Evolutionary conservation across 1,140 invertebrate species (phyloP), one percentile per base, ranked within the genome.

Genomic region (Zophobas atratus): DNA sequence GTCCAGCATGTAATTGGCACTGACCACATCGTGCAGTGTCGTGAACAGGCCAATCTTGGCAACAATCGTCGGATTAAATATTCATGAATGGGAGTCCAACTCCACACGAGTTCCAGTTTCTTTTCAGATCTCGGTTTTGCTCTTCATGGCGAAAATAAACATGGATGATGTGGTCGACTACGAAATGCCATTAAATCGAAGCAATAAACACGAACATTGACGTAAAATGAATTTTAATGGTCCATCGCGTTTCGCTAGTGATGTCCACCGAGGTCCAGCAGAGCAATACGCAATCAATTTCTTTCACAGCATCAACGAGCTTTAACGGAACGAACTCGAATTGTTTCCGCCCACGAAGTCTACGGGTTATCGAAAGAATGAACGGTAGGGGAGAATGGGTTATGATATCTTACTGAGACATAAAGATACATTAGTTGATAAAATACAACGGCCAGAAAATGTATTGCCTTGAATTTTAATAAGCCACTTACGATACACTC

Each of bases 21-120:
- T 49, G 57, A 55, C 63, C 57, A 75, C 56, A 75, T 43, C n/a
- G 74, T 63, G 41, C 55, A 63, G 56, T 75, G 74, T 75, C 74
- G 74, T 75, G 74, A 75, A 75, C 63, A 57, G 56, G n/a, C 39
- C 74, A 75, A 75, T 75, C 74, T 75, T 63, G 39, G 38, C 74
- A 63, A 75, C 74, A 75, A 75, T 75, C 74, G 55, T 49, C 49
- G 63, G 63, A 75, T 75, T 75, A 75, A 75, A 75, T 75, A 75
- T 75, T 75, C 74, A 75, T 75, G 74, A 75, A 75, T 75, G 55
- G 55, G 63, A 39, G 41, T 48, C 57, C 74, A 75, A 39, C 56
- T 48, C 57, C 74, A 75, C 74, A 75, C 56, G 63, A 75, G 74
- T 75, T 63, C 74, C 43, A 57, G 56, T 63, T 75, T 63, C 35